Evolutionary conservation across 2,888 invertebrate species (phyloP).

Genomic region (Eledona agricola): DNA sequence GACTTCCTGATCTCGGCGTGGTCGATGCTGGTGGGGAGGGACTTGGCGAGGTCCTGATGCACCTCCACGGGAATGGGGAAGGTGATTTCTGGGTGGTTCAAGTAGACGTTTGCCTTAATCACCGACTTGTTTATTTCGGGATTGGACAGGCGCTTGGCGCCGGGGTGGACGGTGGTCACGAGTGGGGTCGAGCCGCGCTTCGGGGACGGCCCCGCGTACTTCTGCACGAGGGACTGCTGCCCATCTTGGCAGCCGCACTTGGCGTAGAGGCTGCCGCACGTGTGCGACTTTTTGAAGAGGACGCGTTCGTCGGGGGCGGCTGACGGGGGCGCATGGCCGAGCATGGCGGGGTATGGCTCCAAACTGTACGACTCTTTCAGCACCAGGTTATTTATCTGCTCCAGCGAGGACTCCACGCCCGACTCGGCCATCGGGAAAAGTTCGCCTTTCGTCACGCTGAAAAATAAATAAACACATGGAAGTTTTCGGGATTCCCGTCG

Average conservation of each 20-base stretch:
- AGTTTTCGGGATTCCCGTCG: conserved; percentile 10
- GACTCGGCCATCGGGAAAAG: conserved; percentile 44
- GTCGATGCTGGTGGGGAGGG: conserved; percentile 41
- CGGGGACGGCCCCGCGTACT: conserved; percentile 20
- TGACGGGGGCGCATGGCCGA: conserved; percentile 48
- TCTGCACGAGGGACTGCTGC: conserved; percentile 14
- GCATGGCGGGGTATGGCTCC: conserved; percentile 50
- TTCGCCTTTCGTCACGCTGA: conserved; percentile 33
- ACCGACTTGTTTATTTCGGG: conserved; percentile 49
- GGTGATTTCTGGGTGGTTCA: conserved; percentile 60
- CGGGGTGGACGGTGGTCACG: conserved; percentile 33
- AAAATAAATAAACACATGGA: conserved; percentile 30
- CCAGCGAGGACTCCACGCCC: conserved; percentile 39
- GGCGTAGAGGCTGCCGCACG: conserved; percentile 62
- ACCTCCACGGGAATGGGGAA: conserved; percentile 55
- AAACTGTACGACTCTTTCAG: conserved; percentile 41
- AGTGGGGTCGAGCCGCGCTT: conserved; percentile 35
- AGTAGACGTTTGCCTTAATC: conserved; percentile 51
- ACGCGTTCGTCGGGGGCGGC: conserved; percentile 40
- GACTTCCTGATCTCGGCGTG: conserved; percentile 50
- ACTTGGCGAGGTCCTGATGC: conserved; percentile 42
- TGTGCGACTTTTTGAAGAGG: conserved; percentile 57
- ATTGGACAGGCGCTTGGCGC: conserved; percentile 49
- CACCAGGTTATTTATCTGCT: conserved; percentile 44
- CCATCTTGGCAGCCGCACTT: conserved; percentile 60